Base-by-base conservation (phyloP, 2,888 invertebrate genomes). In the Balanococcus diminutus region DNA sequence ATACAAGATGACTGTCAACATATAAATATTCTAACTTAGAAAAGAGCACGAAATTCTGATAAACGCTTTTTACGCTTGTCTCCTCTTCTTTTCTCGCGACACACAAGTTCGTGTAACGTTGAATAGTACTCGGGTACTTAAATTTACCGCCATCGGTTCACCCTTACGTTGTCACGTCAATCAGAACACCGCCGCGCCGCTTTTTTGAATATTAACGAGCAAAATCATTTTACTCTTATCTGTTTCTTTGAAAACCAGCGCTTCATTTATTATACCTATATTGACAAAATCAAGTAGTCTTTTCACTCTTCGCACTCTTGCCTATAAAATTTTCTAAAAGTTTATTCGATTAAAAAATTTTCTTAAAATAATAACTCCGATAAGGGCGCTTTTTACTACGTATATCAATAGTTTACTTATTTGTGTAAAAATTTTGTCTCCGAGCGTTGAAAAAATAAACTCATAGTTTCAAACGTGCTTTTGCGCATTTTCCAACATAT, bases 1-100 rank as follows among this genome's bases (percentile, higher is more conserved):
- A 56, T 56, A 82, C n/a, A 82, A 82, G 85, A 85, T 85, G 75
- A 85, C 85, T 85, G 85, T 85, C 85, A 85, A 85, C 85, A 85
- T 85, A 85, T 85, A 85, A 85, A 85, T 85, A 85, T 85, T 85
- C 85, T n/a, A 85, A 85, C 79, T 85, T 28, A 22, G 46, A 85
- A 85, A 85, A 75, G 61, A 85, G 85, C 85, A 79, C 79, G 85
- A 85, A 85, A 61, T 85, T 85, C 31, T 75, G 79, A 75, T 85
- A 85, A 85, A 85, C 85, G 75, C 42, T 85, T 67, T 67, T 61
- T 82, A 51, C 51, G 32, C 51, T 42, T 39, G 9, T 42, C 84
- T 39, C 72, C 39, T 67, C 84, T 67, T 46, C 61, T 79, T 83
- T 83, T 82, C 32, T 56, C 83, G 61, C 28, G 28, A 51, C 81